Base-by-base conservation (phyloP, 2,888 invertebrate species). In the Andrena fulva region DNA sequence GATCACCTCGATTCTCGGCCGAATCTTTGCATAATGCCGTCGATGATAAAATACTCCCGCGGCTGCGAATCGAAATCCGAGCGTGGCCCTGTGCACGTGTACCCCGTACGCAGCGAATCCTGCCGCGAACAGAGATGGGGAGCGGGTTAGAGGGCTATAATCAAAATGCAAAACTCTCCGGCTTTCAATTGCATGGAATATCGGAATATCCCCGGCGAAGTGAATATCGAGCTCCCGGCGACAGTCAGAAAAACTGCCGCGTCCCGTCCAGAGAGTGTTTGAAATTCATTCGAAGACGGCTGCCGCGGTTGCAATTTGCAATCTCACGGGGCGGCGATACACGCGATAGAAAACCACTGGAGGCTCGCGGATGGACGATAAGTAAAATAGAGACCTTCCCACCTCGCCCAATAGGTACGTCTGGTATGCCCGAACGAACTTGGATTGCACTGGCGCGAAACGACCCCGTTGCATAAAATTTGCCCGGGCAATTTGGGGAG, bases 161-260 rank as follows among this genome's bases (percentile, higher is more conserved):
- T 84, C 74, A 84, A 84, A 84, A 84, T 84, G 84, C 84, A 84
- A 84, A 84, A 84, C 74, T 74, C 70, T 33, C 52, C 70, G 63
- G 63, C 79, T 71, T 80, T 78, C 79, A 76, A 75, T 79, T 84
- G 75, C 84, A 84, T 84, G 76, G 84, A 79, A 84, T 84, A 84
- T 84, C 76, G 76, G 66, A 84, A 78, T 75, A 84, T 74, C 70
- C 42, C 71, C 69, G 62, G 78, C 33, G 67, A 78, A 78, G 78
- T 75, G 78, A 78, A 83, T 84, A 82, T 83, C 84, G 84, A 77
- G 67, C 54, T 66, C 54, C 33, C 29, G 24, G 27, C 27, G 59
- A 56, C 59, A 54, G 62, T 48, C 8, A 50, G 69, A 82, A 69
- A 77, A 82, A 73, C 59, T 56, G 52, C 79, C 5, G 8, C 60